A percentile compares a stretch with the other conserved stretches of the same genome.
phyloP scores from a whole-genome alignment of 2,797 vertebrate genomes.

The Xyrichtys novacula region DNA sequence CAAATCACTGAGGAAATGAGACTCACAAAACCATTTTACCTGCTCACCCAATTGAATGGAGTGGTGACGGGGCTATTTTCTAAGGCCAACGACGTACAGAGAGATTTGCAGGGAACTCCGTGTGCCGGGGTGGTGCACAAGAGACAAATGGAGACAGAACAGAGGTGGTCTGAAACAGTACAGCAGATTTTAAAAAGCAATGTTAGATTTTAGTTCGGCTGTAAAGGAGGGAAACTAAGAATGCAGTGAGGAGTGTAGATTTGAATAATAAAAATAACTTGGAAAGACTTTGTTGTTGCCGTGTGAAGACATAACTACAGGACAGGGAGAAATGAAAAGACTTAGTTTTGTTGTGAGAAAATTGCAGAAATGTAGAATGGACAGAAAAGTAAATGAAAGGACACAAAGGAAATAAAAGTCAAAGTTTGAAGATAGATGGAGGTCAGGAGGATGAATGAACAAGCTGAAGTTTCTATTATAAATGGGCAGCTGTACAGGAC shows the following conservation, averaged over 20 bases:
- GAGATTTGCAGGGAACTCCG: conserved; percentile 21
- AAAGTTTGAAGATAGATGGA: conserved; percentile 15
- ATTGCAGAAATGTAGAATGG: conserved; percentile 12
- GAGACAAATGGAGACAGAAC: conserved; percentile 1
- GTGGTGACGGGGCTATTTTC: conserved; percentile 39
- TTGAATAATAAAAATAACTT: conserved; percentile 7
- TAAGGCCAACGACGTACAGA: conserved; percentile 25
- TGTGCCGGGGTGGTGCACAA: neutral
- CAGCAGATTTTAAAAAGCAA: neutral
- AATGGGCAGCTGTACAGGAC: conserved; percentile 50
- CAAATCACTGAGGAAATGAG: conserved; percentile 63
- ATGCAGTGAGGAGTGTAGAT: conserved; percentile 1
- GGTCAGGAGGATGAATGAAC: conserved; percentile 39
- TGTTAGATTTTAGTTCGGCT: conserved; percentile 1
- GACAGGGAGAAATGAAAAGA: neutral
- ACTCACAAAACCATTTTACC: conserved; percentile 56
- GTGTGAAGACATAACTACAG: neutral
- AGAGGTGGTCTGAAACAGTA: conserved; percentile 1
- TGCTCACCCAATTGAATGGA: conserved; percentile 35
- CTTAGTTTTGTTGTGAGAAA: neutral
- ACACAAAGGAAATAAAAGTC: conserved; percentile 1
- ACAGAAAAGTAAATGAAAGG: no score
- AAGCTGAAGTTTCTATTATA: conserved; percentile 33
- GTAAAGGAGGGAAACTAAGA: neutral
- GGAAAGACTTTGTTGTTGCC: neutral